phyloP scores from a whole-genome alignment of 2,797 vertebrate species.

The Tapirus indicus region DNA sequence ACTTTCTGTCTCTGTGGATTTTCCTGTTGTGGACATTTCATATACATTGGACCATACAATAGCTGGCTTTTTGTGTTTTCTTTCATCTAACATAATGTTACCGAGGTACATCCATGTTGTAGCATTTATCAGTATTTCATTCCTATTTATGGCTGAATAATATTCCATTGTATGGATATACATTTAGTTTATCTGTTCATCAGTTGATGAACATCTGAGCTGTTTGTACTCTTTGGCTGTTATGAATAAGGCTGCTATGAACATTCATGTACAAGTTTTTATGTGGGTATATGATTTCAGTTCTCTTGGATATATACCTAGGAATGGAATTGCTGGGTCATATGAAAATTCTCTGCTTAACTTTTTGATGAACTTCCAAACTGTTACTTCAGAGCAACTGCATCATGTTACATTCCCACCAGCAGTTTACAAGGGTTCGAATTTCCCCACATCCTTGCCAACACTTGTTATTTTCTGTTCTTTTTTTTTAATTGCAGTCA shows the following conservation, averaged over 20 bases:
- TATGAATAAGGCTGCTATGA: neutral
- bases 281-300: neutral
- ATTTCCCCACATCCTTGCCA: constrained; percentile 10
- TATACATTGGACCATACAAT: neutral
- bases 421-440: neutral
- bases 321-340: neutral
- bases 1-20: neutral
- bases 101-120: neutral
- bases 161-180: neutral
- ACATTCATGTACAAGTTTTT: neutral
- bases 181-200: neutral
- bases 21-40: neutral
- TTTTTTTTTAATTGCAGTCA: neutral
- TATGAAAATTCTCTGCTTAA: neutral
- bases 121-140: neutral
- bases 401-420: neutral
- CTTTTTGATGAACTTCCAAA: neutral
- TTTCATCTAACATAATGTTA: neutral
- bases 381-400: neutral
- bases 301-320: neutral
- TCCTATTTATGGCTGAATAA: neutral
- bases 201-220: neutral
- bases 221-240: neutral
- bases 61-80: neutral
- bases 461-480: neutral